A percentile compares a stretch with the other conserved stretches of the same genome.
phyloP scores from a whole-genome alignment of 23 tunicate species.

The Trididemnum miniatum region DNA sequence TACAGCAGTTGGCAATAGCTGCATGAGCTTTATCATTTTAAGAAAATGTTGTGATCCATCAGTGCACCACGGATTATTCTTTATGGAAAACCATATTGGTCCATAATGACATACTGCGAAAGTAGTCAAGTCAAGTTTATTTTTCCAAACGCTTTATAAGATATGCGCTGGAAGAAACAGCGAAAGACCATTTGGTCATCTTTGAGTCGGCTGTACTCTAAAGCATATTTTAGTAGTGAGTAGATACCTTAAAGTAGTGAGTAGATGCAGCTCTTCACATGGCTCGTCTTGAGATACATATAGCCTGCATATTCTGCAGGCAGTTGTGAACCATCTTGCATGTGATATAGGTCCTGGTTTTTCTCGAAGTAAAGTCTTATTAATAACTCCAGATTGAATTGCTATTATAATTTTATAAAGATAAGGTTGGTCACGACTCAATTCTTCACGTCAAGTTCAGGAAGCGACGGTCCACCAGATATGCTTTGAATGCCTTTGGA shows the following conservation, averaged over 20 bases:
- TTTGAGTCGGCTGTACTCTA: too few relatives aligned
- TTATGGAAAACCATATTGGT: background rate
- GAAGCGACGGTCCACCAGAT: background rate
- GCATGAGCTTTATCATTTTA: too few relatives aligned
- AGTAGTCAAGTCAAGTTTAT: too few relatives aligned
- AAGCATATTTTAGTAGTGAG: too few relatives aligned
- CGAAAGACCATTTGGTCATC: too few relatives aligned
- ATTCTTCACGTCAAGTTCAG: background rate
- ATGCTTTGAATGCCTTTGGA: background rate
- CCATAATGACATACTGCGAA: background rate
- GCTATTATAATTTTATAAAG: background rate
- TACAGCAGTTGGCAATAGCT: too few relatives aligned
- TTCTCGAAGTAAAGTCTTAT: background rate
- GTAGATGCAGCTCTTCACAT: background rate
- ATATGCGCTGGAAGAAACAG: too few relatives aligned
- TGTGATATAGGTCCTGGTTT: background rate
- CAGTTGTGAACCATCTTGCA: background rate
- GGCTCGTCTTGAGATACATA: too few relatives aligned
- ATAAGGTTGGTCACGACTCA: background rate
- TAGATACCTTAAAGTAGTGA: too few relatives aligned
- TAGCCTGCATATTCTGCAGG: background rate
- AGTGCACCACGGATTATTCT: background rate
- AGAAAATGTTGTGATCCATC: background rate
- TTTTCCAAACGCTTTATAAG: too few relatives aligned
- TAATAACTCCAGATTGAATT: background rate